Percentiles rank a stretch among this genome's conserved stretches.
Evolutionary conservation across 1,140 invertebrate genomes (phyloP).

Genomic region (Chrysopa pallens): DNA sequence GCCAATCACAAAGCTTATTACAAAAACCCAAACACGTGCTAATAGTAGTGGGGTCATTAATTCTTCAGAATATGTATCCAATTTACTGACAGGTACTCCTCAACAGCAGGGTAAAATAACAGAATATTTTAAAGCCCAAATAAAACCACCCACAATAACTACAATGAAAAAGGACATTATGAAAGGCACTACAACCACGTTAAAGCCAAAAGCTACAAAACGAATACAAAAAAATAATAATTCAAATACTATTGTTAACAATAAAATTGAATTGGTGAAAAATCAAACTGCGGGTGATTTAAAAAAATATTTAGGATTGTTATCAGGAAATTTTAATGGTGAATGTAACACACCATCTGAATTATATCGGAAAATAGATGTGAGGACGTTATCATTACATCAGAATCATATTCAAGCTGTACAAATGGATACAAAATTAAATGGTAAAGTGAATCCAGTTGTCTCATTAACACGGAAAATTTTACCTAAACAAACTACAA

Average conservation of each 20-base stretch:
- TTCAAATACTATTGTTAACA: not conserved
- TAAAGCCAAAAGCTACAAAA: constrained; percentile 1
- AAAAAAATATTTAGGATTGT: not conserved
- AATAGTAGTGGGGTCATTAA: too few species aligned
- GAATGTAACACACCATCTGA: not conserved
- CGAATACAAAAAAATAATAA: not conserved
- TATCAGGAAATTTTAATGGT: not conserved
- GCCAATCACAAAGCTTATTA: too few species aligned
- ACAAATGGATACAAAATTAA: not conserved
- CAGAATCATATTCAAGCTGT: too few species aligned
- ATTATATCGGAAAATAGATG: not conserved
- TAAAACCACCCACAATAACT: constrained; percentile 36
- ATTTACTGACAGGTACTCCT: too few species aligned
- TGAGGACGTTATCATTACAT: not conserved
- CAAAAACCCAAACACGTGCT: too few species aligned
- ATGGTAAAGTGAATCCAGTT: not conserved
- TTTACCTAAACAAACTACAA: not conserved
- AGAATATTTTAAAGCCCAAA: constrained; percentile 63
- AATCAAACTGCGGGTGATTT: not conserved
- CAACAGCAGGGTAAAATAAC: constrained; percentile 47
- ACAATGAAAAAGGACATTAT: constrained; percentile 7
- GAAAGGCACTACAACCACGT: constrained; percentile 4
- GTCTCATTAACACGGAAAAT: not conserved
- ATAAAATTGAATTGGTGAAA: not conserved
- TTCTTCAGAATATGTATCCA: too few species aligned